Evolutionary conservation across 2,113 vertebrate species (phyloP), one percentile per base, ranked within the genome.

Genomic region (Glaucidium brasilianum): DNA sequence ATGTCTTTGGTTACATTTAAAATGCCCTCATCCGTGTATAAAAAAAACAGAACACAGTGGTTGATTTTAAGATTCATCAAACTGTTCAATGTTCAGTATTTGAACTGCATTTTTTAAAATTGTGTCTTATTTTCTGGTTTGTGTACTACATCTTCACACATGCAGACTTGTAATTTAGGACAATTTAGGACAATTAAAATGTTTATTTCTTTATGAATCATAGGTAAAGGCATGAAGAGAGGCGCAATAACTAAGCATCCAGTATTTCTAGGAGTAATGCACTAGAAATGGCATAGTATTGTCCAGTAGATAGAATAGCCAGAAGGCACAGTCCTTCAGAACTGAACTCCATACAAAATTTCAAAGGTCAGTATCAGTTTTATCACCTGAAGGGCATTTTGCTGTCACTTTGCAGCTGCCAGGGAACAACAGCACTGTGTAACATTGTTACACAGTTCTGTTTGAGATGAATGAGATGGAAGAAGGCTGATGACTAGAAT

Each of bases 1-100:
- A 62, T 88, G 88, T 93, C 81, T 97, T 91, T 82, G 41, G 87
- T 96, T 97, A 76, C 52, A 78, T 96, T 96, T 92, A 92, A 97
- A 94, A 90, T 76, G 56, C 75, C 63, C 39, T 96, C 66, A 62
- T 95, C 81, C 96, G 58, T 90, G 58, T 91, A 59, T 80, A 78
- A 68, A 90, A 71, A 85, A 71, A 85, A 66, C n/a, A 92, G 78
- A 93, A 95, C 80, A 66, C 41, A 63, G 43, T 60, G 43, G 59
- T 19, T 96, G 79, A 84, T 88, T 88, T 77, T 63, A 96, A 94
- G 90, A 86, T 79, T 94, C 84, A 64, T 73, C 72, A 77, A 32
- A 90, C 62, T 81, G 87, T 94, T 94, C 35, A 21, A 39, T 30
- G 25, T n/a, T 88, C 76, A 59, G 56, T 91, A 49, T 59, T 97